Percentiles rank a stretch among this genome's conserved stretches.
These are phyloP conservation scores for Epinotia bilunana DNA, from an alignment of 2,888 invertebrate species.

Conservation along the genomic window DNA sequence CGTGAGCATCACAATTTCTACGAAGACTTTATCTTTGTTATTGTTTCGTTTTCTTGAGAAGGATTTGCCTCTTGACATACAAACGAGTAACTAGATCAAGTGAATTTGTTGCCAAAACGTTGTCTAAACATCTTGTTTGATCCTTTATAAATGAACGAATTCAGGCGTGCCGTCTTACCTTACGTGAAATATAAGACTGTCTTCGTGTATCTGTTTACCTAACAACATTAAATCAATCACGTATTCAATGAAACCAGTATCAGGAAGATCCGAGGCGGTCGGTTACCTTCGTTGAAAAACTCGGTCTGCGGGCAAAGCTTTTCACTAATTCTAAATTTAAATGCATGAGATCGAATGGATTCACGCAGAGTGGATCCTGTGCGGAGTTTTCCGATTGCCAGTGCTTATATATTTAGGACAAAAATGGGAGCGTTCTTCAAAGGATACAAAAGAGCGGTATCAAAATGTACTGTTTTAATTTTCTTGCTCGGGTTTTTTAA, in stretches of 20 bases:
- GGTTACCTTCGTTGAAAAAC: conserved; percentile 73
- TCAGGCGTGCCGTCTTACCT: conserved; percentile 35
- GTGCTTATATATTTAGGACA: conserved; percentile 78
- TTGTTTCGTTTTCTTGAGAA: conserved; percentile 38
- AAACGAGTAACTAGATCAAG: conserved; percentile 24
- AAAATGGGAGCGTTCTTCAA: conserved; percentile 70
- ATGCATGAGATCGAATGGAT: conserved; percentile 84
- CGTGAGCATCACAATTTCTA: conserved; percentile 20
- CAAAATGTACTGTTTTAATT: conserved; percentile 67
- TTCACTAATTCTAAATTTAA: conserved; percentile 83
- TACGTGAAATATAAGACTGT: conserved; percentile 41
- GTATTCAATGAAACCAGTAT: conserved; percentile 74
- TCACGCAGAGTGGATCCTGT: conserved; percentile 72
- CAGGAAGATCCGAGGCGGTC: conserved; percentile 66
- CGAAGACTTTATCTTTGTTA: conserved; percentile 36
- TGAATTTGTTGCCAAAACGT: conserved; percentile 24
- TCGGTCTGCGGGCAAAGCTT: conserved; percentile 73
- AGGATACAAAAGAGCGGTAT: conserved; percentile 66
- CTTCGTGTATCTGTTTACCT: conserved; percentile 54
- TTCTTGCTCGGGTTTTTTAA: conserved; percentile 51
- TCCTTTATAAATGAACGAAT: conserved; percentile 27
- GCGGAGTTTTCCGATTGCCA: conserved; percentile 73
- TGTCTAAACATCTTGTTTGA: conserved; percentile 20
- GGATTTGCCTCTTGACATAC: conserved; percentile 17
- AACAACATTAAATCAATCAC: conserved; percentile 76